Conservation (phyloP, 2,113 vertebrate species). For the Salvelinus sp. region DNA sequence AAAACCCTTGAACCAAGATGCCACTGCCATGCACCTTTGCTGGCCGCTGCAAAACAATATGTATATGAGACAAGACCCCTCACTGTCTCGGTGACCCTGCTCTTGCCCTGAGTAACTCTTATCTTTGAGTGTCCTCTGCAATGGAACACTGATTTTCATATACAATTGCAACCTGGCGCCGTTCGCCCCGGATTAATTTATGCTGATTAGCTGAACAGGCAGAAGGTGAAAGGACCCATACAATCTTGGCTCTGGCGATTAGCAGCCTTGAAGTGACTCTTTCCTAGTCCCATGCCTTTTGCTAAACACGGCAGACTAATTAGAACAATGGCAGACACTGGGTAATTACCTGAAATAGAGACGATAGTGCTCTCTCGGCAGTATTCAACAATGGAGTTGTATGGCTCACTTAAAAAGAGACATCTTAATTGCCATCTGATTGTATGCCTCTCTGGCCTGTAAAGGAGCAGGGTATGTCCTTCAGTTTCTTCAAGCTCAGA, state of each 20-base stretch:
- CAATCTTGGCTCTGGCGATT: slow-evolving; percentile 15
- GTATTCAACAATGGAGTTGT: slow-evolving; percentile 21
- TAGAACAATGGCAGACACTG: slow-evolving; percentile 20
- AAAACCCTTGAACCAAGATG: background rate
- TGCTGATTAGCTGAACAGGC: slow-evolving; percentile 35
- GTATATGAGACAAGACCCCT: slow-evolving; percentile 27
- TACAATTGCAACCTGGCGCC: slow-evolving; percentile 22
- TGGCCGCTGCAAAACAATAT: slow-evolving; percentile 11
- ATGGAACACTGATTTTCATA: slow-evolving; percentile 38
- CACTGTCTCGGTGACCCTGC: slow-evolving; percentile 16
- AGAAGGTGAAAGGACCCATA: slow-evolving; percentile 15
- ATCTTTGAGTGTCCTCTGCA: slow-evolving; percentile 37
- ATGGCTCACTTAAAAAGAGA: slow-evolving; percentile 29
- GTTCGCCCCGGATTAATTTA: slow-evolving; percentile 31
- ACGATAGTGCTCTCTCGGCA: slow-evolving; percentile 16
- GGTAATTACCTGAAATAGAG: slow-evolving; percentile 13
- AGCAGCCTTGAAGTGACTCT: slow-evolving; percentile 7
- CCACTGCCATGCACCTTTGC: background rate
- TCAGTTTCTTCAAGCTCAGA: slow-evolving; percentile 20
- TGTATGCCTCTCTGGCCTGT: slow-evolving; percentile 24
- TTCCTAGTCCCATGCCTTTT: slow-evolving; percentile 8
- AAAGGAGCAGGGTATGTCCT: slow-evolving; percentile 23
- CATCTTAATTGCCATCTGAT: slow-evolving; percentile 43
- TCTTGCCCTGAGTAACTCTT: slow-evolving; percentile 24
- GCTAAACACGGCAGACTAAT: slow-evolving; percentile 20